Evolutionary conservation across 2,113 vertebrate genomes (phyloP).

Genomic region (Gadus chalcogrammus): DNA sequence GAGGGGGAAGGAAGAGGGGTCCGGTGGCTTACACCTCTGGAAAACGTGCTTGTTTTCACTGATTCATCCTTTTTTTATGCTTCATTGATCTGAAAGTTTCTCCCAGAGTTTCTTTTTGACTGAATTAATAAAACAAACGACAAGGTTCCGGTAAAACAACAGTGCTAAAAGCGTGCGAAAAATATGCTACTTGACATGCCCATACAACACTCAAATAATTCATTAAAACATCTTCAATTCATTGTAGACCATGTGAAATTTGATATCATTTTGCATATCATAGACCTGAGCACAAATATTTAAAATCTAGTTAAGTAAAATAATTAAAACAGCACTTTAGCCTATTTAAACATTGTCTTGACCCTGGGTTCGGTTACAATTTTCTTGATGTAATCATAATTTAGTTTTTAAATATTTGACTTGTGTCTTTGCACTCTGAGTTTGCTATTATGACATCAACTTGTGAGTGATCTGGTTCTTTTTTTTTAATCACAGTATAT

Average conservation of each 20-base stretch:
- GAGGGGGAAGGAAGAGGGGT: not conserved
- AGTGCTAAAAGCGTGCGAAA: slow-evolving; percentile 78
- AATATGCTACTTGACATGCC: slow-evolving; percentile 67
- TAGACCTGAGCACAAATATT: slow-evolving; percentile 68
- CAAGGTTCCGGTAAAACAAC: slow-evolving; percentile 52
- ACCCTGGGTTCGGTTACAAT: not conserved
- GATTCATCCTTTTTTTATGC: slow-evolving; percentile 32
- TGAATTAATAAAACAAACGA: slow-evolving; percentile 73
- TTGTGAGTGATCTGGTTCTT: slow-evolving; percentile 11
- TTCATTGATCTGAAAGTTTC: slow-evolving; percentile 67
- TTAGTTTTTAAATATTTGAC: slow-evolving; percentile 59
- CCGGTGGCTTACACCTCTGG: slow-evolving; percentile 29
- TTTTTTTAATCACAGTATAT: slow-evolving; percentile 51
- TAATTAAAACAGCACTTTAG: slow-evolving; percentile 30
- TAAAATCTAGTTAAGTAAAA: slow-evolving; percentile 52
- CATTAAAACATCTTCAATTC: slow-evolving; percentile 35
- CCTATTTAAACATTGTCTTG: not conserved
- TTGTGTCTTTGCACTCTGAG: slow-evolving; percentile 32
- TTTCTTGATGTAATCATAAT: slow-evolving; percentile 18
- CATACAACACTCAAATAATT: slow-evolving; percentile 55
- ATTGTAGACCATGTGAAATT: slow-evolving; percentile 27
- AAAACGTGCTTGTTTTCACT: slow-evolving; percentile 39
- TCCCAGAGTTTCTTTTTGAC: slow-evolving; percentile 85
- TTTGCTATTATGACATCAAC: slow-evolving; percentile 50
- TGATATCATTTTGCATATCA: slow-evolving; percentile 59